Base-by-base conservation (phyloP, 2,113 vertebrate genomes). In the Alces alces region DNA sequence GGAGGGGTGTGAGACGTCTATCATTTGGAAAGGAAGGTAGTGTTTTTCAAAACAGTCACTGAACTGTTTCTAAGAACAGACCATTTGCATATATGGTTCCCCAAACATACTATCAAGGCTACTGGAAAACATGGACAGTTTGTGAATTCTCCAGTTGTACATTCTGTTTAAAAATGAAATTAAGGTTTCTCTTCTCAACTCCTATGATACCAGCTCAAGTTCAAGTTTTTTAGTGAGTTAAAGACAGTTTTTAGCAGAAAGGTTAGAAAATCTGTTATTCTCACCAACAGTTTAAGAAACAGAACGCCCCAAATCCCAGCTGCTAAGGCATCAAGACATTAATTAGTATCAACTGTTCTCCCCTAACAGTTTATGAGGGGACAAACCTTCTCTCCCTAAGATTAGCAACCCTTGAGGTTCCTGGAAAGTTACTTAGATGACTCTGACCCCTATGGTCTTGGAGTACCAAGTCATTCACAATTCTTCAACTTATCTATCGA, bases 131-230 rank as follows among this genome's bases (percentile, higher is more conserved):
- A 15, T n/a, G 39, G 15, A 43, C 93, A 54, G 43, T 73, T 19
- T 54, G 13, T 55, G 54, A 87, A 30, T 45, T 76, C 50, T 55
- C 45, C 13, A 91, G 45, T 2, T 50, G 36, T 54, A 61, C 21
- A 25, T 12, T 91, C 47, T 76, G 28, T 47, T 88, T 83, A 86
- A 86, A 94, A 96, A 93, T 58, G 90, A 92, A 95, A 88, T 57
- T 70, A 70, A 80, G 50, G 16, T 86, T 95, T 92, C 79, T 58
- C 45, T 84, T 84, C 36, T 70, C 2, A 78, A 84, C 25, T 93
- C 85, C 57, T 55, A 54, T 27, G 43, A 86, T 47, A 86, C 45
- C 17, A 82, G 45, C 30, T 95, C 84, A 96, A 84, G 66, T 80
- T 86, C 25, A 95, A 70, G 84, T 94, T 92, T 80, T 57, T 84